A percentile compares a stretch with the other conserved stretches of the same genome.
Evolutionary conservation across 2,113 vertebrate genomes (phyloP).

Genomic region (Clupea harengus): DNA sequence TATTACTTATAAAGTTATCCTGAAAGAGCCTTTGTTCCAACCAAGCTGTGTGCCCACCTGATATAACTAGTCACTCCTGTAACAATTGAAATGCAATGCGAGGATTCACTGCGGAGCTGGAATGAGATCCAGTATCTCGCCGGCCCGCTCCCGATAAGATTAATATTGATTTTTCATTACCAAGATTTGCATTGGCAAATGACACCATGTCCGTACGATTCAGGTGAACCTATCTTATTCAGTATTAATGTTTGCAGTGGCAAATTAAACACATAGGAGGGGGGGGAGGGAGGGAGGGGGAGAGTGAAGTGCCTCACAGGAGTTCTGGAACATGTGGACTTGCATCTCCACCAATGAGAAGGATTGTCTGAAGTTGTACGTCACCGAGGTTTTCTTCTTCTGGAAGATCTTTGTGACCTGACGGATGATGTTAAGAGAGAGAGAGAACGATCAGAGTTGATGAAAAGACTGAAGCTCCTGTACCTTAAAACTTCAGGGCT

Average conservation of each 20-base stretch:
- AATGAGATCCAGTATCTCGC: not conserved
- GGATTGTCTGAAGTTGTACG: conserved; percentile 94
- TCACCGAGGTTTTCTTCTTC: conserved; percentile 97
- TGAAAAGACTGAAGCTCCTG: not conserved
- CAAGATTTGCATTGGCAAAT: not conserved
- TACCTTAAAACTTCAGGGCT: not conserved
- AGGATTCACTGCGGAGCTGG: not conserved
- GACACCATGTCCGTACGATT: not conserved
- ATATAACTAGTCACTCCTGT: too few species aligned
- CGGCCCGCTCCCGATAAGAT: not conserved
- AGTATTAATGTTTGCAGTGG: not conserved
- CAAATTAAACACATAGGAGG: not conserved
- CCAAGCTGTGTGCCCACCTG: too few species aligned
- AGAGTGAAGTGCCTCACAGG: conserved; percentile 75
- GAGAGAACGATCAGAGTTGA: not conserved
- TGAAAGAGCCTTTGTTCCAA: too few species aligned
- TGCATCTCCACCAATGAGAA: conserved; percentile 97
- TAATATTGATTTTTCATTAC: not conserved
- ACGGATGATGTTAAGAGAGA: not conserved
- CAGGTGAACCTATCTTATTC: not conserved
- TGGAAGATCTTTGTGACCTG: conserved; percentile 98
- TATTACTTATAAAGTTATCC: too few species aligned
- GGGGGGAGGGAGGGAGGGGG: not conserved
- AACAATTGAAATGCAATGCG: too few species aligned
- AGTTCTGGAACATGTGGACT: conserved; percentile 95